phyloP scores from a whole-genome alignment of 2,888 invertebrate species.

The Drosophila kambysellisi region DNA sequence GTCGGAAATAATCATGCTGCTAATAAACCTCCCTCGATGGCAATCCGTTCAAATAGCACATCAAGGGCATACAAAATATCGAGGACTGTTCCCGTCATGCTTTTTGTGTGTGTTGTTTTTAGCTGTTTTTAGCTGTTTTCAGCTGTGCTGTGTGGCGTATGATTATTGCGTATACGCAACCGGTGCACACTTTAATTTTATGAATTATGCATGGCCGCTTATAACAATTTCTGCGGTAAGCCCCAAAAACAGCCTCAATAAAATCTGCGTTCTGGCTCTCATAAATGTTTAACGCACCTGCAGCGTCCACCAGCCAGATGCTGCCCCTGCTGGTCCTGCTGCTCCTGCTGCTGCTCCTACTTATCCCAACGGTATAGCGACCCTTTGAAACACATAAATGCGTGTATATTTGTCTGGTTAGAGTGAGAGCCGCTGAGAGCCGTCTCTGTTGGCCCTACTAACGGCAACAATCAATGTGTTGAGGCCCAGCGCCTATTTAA shows the following conservation, averaged over 20 bases:
- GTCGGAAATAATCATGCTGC: constrained; percentile 21
- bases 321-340: not conserved
- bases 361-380: constrained; percentile 18
- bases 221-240: constrained; percentile 70
- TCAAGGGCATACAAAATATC: constrained; percentile 31
- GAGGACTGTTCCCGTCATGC: not conserved
- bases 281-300: constrained; percentile 81
- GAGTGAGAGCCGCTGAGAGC: constrained; percentile 1
- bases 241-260: constrained; percentile 54
- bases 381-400: constrained; percentile 34
- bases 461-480: constrained; percentile 58
- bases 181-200: constrained; percentile 74
- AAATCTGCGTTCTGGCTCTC: constrained; percentile 60
- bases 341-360: not conserved
- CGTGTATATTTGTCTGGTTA: constrained; percentile 14
- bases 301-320: constrained; percentile 49
- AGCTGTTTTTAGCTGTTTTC: not conserved
- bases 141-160: constrained; percentile 49
- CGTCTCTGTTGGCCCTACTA: constrained; percentile 45
- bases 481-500: constrained; percentile 59
- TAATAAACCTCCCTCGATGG: constrained; percentile 39
- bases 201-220: constrained; percentile 78
- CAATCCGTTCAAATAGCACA: constrained; percentile 46
- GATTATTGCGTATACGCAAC: constrained; percentile 78
- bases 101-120: not conserved